These are phyloP conservation scores for Lasioglossum baleicum DNA, from an alignment of 1,140 invertebrate genomes.

Conservation along the genomic window DNA sequence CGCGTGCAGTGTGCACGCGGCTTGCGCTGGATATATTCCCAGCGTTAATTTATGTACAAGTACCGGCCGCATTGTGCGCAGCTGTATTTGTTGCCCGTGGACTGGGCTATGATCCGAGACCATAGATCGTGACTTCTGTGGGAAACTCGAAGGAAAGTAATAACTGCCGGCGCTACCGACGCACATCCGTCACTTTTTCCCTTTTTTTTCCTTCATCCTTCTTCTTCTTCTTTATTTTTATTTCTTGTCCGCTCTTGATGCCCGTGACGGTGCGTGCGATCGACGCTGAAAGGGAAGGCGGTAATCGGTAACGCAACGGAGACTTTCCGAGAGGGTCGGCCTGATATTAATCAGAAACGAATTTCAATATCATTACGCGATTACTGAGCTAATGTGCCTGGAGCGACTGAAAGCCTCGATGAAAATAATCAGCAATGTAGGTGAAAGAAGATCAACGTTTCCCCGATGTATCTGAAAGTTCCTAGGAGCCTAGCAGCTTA, in stretches of 20 bases:
- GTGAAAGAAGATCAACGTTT: too few relatives aligned
- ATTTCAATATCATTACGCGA: too few relatives aligned
- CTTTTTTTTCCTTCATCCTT: slow-evolving; percentile 15
- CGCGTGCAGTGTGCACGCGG: slow-evolving; percentile 6
- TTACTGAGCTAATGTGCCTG: too few relatives aligned
- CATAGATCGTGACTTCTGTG: slow-evolving; percentile 79
- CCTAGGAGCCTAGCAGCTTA: too few relatives aligned
- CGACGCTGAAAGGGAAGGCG: not conserved
- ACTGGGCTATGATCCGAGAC: slow-evolving; percentile 76
- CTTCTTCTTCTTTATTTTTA: too few relatives aligned
- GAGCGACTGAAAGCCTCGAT: too few relatives aligned
- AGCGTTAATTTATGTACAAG: slow-evolving; percentile 29
- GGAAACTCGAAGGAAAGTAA: slow-evolving; percentile 76
- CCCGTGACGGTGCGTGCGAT: slow-evolving; percentile 27
- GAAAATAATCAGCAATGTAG: too few relatives aligned
- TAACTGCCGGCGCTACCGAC: slow-evolving; percentile 46
- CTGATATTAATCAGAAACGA: not conserved
- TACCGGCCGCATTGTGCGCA: slow-evolving; percentile 42
- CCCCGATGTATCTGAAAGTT: too few relatives aligned
- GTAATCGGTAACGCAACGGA: slow-evolving; percentile 11
- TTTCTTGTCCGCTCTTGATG: too few relatives aligned
- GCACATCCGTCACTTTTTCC: slow-evolving; percentile 45
- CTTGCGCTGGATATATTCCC: slow-evolving; percentile 7
- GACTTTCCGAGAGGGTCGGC: not conserved
- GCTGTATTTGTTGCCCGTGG: slow-evolving; percentile 59